phyloP scores from a whole-genome alignment of 2,113 vertebrate genomes.

The Campylorhamphus procurvoides region DNA sequence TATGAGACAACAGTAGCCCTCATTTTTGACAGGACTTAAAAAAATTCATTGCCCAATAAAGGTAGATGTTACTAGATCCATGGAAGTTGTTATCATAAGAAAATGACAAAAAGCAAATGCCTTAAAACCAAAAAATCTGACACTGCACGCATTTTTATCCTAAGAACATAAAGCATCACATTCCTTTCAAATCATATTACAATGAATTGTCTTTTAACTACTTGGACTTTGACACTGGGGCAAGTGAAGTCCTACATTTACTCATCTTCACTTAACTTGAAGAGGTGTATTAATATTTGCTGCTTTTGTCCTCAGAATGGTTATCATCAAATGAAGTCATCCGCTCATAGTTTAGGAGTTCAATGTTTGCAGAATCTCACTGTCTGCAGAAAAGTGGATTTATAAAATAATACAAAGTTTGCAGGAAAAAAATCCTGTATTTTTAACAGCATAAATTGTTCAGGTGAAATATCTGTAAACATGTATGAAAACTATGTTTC shows the following conservation, averaged over 20 bases:
- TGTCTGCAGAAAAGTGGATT: background rate
- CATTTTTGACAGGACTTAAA: background rate
- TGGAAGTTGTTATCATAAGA: background rate
- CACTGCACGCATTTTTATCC: background rate
- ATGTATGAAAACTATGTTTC: fast-evolving
- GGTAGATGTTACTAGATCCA: background rate
- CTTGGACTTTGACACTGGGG: background rate
- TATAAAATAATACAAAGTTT: background rate
- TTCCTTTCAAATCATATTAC: background rate
- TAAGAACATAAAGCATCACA: background rate
- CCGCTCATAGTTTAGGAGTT: background rate
- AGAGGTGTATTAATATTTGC: background rate
- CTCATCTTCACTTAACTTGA: background rate
- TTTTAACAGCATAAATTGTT: background rate
- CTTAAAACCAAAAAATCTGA: background rate
- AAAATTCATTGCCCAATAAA: background rate
- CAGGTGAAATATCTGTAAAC: background rate
- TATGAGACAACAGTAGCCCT: background rate
- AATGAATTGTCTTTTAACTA: background rate
- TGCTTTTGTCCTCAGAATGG: background rate
- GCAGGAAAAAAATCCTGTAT: background rate
- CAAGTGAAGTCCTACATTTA: background rate
- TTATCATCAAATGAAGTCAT: background rate
- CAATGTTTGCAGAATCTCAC: background rate
- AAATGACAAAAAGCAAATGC: background rate